Conservation (phyloP, 2,888 invertebrate species). For the Lasioglossum zephyrum region DNA sequence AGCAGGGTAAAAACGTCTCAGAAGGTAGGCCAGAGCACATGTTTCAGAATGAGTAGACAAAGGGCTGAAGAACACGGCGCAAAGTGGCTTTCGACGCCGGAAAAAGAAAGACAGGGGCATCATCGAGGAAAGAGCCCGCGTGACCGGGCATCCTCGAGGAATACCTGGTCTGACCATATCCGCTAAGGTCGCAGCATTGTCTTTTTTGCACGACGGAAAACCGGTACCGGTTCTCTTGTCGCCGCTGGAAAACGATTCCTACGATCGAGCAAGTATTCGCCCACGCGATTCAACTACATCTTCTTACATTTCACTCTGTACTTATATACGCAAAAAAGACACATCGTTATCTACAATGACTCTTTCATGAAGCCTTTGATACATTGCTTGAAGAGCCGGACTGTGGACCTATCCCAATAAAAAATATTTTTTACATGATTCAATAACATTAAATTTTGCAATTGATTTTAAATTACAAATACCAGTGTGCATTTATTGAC, state of each 20-base stretch:
- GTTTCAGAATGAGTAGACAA: constrained; percentile 7
- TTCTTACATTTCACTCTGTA: background rate
- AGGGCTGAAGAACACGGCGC: constrained; percentile 1
- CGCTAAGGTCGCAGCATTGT: constrained; percentile 79
- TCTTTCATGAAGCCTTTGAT: background rate
- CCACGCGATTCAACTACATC: constrained; percentile 51
- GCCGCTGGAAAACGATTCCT: constrained; percentile 40
- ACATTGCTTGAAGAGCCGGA: too few relatives aligned
- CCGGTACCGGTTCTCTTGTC: constrained; percentile 70
- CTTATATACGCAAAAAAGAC: background rate
- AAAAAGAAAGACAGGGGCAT: constrained; percentile 36
- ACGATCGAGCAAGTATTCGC: constrained; percentile 54
- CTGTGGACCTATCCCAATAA: too few relatives aligned
- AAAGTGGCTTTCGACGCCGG: constrained; percentile 21
- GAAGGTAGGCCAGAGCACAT: background rate
- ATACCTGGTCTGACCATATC: constrained; percentile 80
- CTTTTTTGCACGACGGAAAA: constrained; percentile 71
- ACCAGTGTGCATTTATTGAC: too few relatives aligned
- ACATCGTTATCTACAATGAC: background rate
- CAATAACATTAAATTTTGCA: too few relatives aligned
- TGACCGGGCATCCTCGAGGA: constrained; percentile 69
- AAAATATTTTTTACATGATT: too few relatives aligned
- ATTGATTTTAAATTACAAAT: too few relatives aligned
- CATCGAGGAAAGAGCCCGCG: constrained; percentile 48
- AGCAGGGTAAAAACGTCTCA: background rate